These are phyloP conservation scores for Picus viridis DNA, from an alignment of 2,797 vertebrate genomes.

Conservation along the genomic window DNA sequence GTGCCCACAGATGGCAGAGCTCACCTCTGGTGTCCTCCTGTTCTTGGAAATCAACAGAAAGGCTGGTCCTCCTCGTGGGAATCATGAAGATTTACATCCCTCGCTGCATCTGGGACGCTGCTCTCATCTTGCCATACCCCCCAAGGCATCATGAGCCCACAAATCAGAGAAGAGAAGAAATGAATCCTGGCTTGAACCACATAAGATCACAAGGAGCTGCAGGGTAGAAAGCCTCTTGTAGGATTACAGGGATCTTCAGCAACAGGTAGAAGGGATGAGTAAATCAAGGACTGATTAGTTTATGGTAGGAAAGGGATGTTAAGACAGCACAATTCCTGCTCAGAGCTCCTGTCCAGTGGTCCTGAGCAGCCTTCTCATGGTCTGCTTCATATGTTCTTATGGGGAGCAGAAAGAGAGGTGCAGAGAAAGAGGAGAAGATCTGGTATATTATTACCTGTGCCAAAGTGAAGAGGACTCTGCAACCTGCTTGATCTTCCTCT, in stretches of 20 bases:
- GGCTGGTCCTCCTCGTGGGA: background rate
- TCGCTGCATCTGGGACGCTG: background rate
- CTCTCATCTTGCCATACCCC: background rate
- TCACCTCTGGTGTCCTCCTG: background rate
- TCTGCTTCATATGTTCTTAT: background rate
- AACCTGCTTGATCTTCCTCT: background rate
- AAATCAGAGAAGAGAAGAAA: background rate
- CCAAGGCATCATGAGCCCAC: background rate
- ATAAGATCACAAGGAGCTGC: background rate
- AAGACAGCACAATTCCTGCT: background rate
- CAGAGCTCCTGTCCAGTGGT: background rate
- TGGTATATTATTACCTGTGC: background rate
- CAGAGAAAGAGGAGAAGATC: background rate
- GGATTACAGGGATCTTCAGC: background rate
- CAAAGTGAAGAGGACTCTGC: background rate
- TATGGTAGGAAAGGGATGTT: background rate
- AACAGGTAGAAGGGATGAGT: background rate
- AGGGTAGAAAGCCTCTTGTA: background rate
- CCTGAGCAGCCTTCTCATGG: background rate
- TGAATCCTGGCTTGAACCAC: background rate
- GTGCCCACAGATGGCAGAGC: background rate
- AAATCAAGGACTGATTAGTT: background rate
- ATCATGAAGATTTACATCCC: background rate
- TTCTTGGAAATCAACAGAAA: background rate
- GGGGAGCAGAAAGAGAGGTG: background rate